Percentiles rank a stretch among this genome's conserved stretches.
phyloP scores from a whole-genome alignment of 1,140 invertebrate species.

The Leptinotarsa undecemlineata region DNA sequence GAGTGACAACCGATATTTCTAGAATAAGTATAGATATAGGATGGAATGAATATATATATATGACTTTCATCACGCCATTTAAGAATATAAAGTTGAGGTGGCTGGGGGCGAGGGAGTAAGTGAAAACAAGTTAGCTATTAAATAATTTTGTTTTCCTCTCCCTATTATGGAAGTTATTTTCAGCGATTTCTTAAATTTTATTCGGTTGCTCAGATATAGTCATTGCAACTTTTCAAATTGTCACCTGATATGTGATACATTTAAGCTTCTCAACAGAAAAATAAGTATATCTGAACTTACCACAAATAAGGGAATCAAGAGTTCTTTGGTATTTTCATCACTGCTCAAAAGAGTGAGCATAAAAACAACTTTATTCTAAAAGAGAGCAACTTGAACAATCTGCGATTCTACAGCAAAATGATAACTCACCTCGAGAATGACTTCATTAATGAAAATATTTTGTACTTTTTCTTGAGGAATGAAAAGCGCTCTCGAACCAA shows the following conservation, averaged over 20 bases:
- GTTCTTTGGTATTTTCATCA: constrained; percentile 8
- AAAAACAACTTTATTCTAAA: constrained; percentile 25
- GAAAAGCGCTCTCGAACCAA: constrained; percentile 9
- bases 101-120: too few species aligned
- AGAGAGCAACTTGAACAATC: background rate
- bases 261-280: background rate
- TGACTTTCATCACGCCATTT: too few species aligned
- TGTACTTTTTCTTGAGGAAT: constrained; percentile 27
- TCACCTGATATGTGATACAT: background rate
- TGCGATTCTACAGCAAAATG: background rate
- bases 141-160: too few species aligned
- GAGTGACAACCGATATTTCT: too few species aligned
- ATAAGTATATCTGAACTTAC: constrained; percentile 10
- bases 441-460: constrained; percentile 30
- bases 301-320: constrained; percentile 16
- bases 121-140: too few species aligned
- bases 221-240: too few species aligned
- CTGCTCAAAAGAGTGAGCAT: constrained; percentile 19
- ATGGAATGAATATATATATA: too few species aligned
- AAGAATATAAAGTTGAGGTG: too few species aligned
- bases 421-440: constrained; percentile 23
- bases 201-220: too few species aligned
- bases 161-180: too few species aligned
- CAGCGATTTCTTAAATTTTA: too few species aligned
- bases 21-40: too few species aligned